Conservation (phyloP, 2,113 vertebrate genomes). For the Nycticorax nycticorax region DNA sequence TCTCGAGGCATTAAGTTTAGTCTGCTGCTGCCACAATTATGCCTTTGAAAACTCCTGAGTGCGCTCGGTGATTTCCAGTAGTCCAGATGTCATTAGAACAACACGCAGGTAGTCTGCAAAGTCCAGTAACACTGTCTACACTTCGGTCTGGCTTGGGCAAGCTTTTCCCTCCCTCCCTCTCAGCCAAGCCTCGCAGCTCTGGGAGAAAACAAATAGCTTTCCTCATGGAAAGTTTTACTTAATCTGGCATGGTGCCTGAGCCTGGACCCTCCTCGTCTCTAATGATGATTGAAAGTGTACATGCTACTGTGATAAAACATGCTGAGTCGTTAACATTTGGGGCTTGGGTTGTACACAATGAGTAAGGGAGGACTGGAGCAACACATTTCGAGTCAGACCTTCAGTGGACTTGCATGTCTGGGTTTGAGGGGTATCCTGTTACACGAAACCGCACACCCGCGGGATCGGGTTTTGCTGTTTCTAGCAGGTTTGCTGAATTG, state of each 20-base stretch:
- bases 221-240: constrained; percentile 93
- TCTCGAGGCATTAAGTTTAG: constrained; percentile 66
- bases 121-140: constrained; percentile 66
- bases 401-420: neutral
- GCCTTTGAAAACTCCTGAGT: constrained; percentile 61
- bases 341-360: constrained; percentile 60
- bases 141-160: constrained; percentile 19
- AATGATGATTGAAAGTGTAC: constrained; percentile 86
- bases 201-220: constrained; percentile 82
- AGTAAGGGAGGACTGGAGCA: constrained; percentile 44
- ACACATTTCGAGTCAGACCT: neutral
- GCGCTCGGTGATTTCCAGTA: constrained; percentile 65
- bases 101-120: constrained; percentile 68
- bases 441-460: neutral
- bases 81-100: constrained; percentile 74
- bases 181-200: constrained; percentile 23
- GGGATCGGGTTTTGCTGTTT: constrained; percentile 43
- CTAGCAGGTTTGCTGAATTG: constrained; percentile 41
- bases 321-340: constrained; percentile 79
- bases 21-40: constrained; percentile 62
- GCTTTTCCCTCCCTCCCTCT: constrained; percentile 36
- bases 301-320: constrained; percentile 77
- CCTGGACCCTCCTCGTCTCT: constrained; percentile 81
- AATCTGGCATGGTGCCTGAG: constrained; percentile 81
- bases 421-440: constrained; percentile 21